Evolutionary conservation across 1,140 invertebrate species (phyloP).

Genomic region (Pseudomyrmex gracilis): DNA sequence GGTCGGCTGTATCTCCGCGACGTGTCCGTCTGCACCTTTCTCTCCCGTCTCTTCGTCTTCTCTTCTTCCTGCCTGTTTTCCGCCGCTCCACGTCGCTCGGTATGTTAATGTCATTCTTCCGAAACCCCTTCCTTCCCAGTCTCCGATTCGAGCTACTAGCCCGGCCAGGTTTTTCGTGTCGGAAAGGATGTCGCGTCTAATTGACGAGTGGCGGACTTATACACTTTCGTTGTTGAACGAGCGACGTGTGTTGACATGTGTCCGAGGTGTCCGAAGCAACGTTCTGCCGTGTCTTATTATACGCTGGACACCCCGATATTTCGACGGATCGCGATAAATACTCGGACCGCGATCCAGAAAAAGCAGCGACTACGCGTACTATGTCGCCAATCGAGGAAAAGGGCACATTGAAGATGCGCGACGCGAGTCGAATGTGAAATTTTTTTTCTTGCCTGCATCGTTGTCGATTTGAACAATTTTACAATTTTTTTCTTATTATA

Average conservation of each 20-base stretch:
- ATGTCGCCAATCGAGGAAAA: constrained; percentile 33
- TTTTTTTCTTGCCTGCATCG: not conserved
- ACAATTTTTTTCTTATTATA: not conserved
- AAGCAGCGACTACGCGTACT: not conserved
- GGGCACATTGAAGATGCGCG: not conserved
- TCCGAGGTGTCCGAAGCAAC: constrained; percentile 78
- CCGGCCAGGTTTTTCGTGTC: constrained; percentile 79
- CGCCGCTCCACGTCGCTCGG: constrained; percentile 64
- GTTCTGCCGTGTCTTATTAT: constrained; percentile 77
- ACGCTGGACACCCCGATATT: constrained; percentile 73
- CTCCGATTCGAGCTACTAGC: constrained; percentile 76
- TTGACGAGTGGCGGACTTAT: constrained; percentile 79
- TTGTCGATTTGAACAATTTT: not conserved
- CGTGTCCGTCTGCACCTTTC: constrained; percentile 41
- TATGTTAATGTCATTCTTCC: constrained; percentile 83
- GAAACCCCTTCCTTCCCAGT: constrained; percentile 70
- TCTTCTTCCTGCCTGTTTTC: constrained; percentile 47
- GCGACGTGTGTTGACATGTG: constrained; percentile 74
- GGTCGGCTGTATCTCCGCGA: constrained; percentile 30
- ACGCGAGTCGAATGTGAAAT: not conserved
- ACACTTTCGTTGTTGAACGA: constrained; percentile 46
- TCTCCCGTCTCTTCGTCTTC: constrained; percentile 35
- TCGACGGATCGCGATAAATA: constrained; percentile 75
- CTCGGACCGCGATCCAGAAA: constrained; percentile 24
- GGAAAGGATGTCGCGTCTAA: constrained; percentile 79